Evolutionary conservation across 1,140 invertebrate species (phyloP).

Genomic region (Drosophila kikkawai): DNA sequence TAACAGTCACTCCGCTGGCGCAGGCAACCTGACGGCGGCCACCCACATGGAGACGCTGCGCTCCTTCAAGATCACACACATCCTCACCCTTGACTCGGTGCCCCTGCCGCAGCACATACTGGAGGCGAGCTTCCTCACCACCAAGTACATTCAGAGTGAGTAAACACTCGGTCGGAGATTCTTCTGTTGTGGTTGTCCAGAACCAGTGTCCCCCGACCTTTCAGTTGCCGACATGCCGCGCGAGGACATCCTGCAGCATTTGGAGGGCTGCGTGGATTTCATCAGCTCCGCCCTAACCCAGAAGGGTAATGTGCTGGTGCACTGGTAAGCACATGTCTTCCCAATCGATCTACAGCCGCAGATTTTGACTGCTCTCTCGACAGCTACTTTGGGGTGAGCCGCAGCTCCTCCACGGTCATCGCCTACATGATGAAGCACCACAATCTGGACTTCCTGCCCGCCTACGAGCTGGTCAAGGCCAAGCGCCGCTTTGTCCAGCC

Average conservation of each 20-base stretch:
- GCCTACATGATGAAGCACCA: constrained; percentile 95
- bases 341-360: not conserved
- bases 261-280: constrained; percentile 91
- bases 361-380: not conserved
- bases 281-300: constrained; percentile 87
- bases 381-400: constrained; percentile 93
- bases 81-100: constrained; percentile 93
- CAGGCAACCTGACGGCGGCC: constrained; percentile 92
- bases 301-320: constrained; percentile 89
- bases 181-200: not conserved
- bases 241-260: constrained; percentile 92
- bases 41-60: constrained; percentile 89
- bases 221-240: constrained; percentile 92
- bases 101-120: constrained; percentile 91
- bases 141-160: constrained; percentile 91
- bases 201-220: constrained; percentile 49
- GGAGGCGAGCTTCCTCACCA: constrained; percentile 88
- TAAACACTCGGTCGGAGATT: constrained; percentile 3
- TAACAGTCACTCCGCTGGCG: constrained; percentile 8
- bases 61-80: constrained; percentile 89
- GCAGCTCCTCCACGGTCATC: constrained; percentile 93
- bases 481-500: constrained; percentile 89
- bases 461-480: constrained; percentile 88
- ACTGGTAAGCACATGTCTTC: constrained; percentile 87
- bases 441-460: constrained; percentile 89